These are phyloP conservation scores for Uria lomvia DNA, from an alignment of 2,113 vertebrate genomes.

Conservation along the genomic window DNA sequence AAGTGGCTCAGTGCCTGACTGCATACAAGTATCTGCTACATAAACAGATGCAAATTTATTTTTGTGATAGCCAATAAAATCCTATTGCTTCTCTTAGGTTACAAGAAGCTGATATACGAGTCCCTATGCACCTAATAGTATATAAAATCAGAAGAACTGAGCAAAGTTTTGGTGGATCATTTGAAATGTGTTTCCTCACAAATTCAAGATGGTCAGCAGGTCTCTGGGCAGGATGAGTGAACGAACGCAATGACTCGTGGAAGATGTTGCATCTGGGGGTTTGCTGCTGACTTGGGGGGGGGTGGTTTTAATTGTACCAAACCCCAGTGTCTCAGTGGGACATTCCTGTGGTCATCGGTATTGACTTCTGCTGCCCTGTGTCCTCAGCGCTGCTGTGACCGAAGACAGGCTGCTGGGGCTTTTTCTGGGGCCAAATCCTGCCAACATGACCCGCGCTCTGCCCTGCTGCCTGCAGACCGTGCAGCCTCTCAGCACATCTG, in stretches of 20 bases:
- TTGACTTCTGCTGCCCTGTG: not conserved
- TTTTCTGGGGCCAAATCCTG: not conserved
- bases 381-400: not conserved
- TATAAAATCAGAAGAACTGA: not conserved
- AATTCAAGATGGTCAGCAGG: not conserved
- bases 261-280: not conserved
- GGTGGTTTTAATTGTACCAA: not conserved
- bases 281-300: rapidly evolving
- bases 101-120: not conserved
- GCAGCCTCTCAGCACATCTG: not conserved
- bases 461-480: not conserved
- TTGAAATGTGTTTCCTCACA: not conserved
- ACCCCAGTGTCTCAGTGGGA: not conserved
- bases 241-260: rapidly evolving
- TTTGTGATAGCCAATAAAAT: not conserved
- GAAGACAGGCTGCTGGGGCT: not conserved
- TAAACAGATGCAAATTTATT: not conserved
- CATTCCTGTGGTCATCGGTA: rapidly evolving
- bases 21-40: not conserved
- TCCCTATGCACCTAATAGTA: not conserved
- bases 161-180: not conserved
- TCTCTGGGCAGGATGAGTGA: not conserved
- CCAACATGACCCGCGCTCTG: not conserved
- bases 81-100: not conserved
- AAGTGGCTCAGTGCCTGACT: not conserved